Percentiles rank a stretch among this genome's conserved stretches.
phyloP scores from a whole-genome alignment of 1,140 invertebrate species.

The Drosophila ercepeae region DNA sequence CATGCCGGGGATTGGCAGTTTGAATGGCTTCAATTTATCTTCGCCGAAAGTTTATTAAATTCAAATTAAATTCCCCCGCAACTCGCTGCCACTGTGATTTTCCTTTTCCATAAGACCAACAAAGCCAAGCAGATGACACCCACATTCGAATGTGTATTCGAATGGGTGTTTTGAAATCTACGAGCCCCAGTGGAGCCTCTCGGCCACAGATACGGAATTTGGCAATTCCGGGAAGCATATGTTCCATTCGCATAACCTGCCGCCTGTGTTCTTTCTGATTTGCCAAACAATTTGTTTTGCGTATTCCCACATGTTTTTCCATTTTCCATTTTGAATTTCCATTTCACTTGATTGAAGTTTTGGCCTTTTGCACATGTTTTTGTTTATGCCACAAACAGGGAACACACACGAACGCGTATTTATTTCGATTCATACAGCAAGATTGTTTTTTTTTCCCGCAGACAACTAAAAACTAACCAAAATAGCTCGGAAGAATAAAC shows the following conservation, averaged over 20 bases:
- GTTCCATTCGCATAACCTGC: constrained; percentile 36
- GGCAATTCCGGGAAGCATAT: constrained; percentile 42
- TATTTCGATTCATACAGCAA: constrained; percentile 25
- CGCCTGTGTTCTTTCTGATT: constrained; percentile 31
- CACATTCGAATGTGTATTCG: constrained; percentile 31
- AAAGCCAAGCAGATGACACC: constrained; percentile 48
- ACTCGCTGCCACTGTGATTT: constrained; percentile 27
- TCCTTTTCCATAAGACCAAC: constrained; percentile 22
- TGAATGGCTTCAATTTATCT: constrained; percentile 23
- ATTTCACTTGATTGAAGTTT: constrained; percentile 58
- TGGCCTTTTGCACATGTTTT: constrained; percentile 54
- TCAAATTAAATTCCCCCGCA: constrained; percentile 24
- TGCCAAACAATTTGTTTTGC: constrained; percentile 47
- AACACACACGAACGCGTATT: constrained; percentile 20
- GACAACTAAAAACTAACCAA: constrained; percentile 85
- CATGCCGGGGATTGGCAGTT: background rate
- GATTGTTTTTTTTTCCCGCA: constrained; percentile 25
- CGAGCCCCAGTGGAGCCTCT: constrained; percentile 32
- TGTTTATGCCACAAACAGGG: constrained; percentile 48
- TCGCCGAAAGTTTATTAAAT: constrained; percentile 41
- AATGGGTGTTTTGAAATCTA: constrained; percentile 2
- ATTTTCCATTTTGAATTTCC: constrained; percentile 36
- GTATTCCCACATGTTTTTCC: constrained; percentile 33
- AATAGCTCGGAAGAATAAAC: constrained; percentile 88
- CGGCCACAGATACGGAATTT: constrained; percentile 36